Base-by-base conservation (phyloP, 2,797 vertebrate species). In the Arremon brunneinucha region DNA sequence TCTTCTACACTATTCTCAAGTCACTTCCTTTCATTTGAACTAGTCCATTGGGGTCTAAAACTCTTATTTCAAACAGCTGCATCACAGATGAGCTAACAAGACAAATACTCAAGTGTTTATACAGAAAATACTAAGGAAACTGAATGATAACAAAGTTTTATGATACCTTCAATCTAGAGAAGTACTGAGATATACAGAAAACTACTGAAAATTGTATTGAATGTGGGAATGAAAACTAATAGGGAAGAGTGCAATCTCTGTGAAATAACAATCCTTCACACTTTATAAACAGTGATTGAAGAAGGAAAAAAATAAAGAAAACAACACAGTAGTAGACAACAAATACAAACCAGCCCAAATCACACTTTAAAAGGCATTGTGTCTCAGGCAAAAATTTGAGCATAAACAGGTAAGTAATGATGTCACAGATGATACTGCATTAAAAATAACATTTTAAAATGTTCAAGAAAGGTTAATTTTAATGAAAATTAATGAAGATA, bases 31-130 rank as follows among this genome's bases (percentile, higher is more conserved):
- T 47, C 74, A 69, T 79, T 74, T 81, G 50, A 88, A 91, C 62
- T 83, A 91, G 65, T 81, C 47, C 67, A 81, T 55, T 22, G 43
- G 53, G 32, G 41, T 89, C 60, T 85, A 24, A 71, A 79, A 74
- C 37, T 50, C 69, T 88, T 59, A 52, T 69, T 82, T 91, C 59
- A 86, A 86, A 90, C 89, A 88, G 67, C 67, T 96, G 74, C 64
- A 88, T 62, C 56, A 69, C 12, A 8, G 30, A 92, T 72, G 63
- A 88, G 46, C 79, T 91, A 94, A 85, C 44, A 87, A 89, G 63
- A 89, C 41, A 90, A 88, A 88, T 90, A 93, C 67, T 56, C 24
- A 7, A 86, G 34, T 49, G n/a, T 87, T 95, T 94, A 90, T 37
- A 56, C 18, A 87, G n/a, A 91, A 86, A 74, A 47, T 75, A 80